Evolutionary conservation across 2,888 invertebrate species (phyloP).

Genomic region (Stomorhina lunata): DNA sequence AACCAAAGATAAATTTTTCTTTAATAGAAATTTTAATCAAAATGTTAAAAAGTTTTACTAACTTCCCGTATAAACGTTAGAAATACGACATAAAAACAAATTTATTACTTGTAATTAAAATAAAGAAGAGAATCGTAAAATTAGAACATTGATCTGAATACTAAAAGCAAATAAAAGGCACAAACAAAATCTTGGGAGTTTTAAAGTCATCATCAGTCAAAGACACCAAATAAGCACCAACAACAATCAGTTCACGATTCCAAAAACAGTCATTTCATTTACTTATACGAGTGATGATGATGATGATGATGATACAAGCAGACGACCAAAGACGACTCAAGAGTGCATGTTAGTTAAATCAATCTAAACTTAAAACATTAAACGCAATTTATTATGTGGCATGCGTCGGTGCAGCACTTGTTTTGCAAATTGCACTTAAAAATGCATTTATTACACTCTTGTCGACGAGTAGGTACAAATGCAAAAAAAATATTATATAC

Average conservation of each 20-base stretch:
- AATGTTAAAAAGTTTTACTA: conserved; percentile 17
- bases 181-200: conserved; percentile 36
- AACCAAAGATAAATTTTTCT: neutral
- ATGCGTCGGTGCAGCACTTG: conserved; percentile 67
- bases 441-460: conserved; percentile 65
- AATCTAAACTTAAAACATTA: conserved; percentile 58
- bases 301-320: too few species aligned
- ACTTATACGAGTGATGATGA: too few species aligned
- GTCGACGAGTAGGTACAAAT: conserved; percentile 33
- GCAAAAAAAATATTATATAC: neutral
- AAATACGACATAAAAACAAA: conserved; percentile 26
- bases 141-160: conserved; percentile 35
- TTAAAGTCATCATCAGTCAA: conserved; percentile 38
- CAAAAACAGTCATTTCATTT: too few species aligned
- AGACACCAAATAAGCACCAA: neutral
- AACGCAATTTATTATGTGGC: conserved; percentile 66
- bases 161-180: neutral
- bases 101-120: conserved; percentile 61
- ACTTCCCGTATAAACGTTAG: neutral
- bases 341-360: conserved; percentile 55
- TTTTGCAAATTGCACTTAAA: conserved; percentile 68
- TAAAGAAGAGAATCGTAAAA: conserved; percentile 29
- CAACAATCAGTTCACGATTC: too few species aligned
- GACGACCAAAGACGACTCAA: conserved; percentile 6
- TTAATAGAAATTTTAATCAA: neutral